These are phyloP conservation scores for Pipra filicauda DNA, from an alignment of 2,113 vertebrate genomes.

Conservation along the genomic window DNA sequence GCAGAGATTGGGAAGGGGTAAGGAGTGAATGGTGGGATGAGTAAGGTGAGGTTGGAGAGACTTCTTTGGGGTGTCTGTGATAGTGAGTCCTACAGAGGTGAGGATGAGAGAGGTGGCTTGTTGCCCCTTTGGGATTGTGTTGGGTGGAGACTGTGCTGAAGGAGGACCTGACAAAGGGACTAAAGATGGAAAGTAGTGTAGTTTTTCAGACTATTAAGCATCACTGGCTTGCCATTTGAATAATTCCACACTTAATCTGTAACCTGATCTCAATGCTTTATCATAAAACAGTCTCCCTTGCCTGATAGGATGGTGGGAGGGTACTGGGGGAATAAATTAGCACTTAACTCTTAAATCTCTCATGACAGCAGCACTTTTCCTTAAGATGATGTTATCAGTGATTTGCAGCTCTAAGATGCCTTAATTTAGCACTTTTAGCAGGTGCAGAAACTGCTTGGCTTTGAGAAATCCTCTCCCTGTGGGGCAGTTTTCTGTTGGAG, in stretches of 20 bases:
- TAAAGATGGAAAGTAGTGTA: neutral
- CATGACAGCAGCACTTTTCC: neutral
- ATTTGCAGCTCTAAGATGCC: neutral
- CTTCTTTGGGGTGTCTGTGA: neutral
- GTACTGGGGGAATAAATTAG: neutral
- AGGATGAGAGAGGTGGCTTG: neutral
- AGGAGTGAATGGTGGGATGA: neutral
- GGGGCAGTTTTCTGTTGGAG: neutral
- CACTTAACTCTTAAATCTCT: neutral
- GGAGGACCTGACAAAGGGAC: neutral
- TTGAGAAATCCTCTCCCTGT: neutral
- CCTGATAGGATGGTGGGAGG: neutral
- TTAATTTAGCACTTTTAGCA: neutral
- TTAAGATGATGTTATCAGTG: neutral
- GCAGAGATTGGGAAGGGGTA: neutral
- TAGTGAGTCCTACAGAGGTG: neutral
- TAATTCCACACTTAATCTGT: slow-evolving; percentile 1
- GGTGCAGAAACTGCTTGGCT: neutral
- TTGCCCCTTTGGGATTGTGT: neutral
- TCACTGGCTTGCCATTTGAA: neutral
- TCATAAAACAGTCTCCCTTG: neutral
- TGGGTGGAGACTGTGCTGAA: neutral
- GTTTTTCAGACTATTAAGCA: neutral
- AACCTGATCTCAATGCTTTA: neutral
- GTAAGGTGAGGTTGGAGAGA: neutral